Percentiles rank a stretch among this genome's conserved stretches.
These are phyloP conservation scores for Lota lota DNA, from an alignment of 2,113 vertebrate species.

Conservation along the genomic window DNA sequence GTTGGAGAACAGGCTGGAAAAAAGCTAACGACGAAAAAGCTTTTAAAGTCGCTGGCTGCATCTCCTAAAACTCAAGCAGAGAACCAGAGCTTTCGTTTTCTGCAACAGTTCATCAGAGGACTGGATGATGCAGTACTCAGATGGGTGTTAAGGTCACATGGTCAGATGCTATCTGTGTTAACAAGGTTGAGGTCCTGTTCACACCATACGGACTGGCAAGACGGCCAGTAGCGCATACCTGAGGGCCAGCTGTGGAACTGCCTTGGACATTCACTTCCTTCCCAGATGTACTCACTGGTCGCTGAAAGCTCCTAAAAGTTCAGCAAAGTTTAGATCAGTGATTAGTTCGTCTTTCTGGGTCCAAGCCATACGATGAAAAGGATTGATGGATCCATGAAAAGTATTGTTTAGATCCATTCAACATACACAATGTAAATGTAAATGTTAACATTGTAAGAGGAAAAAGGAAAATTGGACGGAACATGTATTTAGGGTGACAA, in stretches of 20 bases:
- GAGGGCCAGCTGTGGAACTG: constrained; percentile 25
- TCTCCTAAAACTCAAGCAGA: constrained; percentile 31
- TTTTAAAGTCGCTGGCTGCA: constrained; percentile 30
- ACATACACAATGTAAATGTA: neutral
- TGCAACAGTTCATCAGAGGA: constrained; percentile 41
- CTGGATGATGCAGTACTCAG: constrained; percentile 26
- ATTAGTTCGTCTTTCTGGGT: constrained; percentile 8
- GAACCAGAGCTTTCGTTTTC: constrained; percentile 31
- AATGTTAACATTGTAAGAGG: neutral
- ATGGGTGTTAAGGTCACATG: constrained; percentile 34
- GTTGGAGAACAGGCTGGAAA: too few species aligned
- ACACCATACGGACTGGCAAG: constrained; percentile 28
- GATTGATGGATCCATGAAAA: neutral
- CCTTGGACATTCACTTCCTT: constrained; percentile 25
- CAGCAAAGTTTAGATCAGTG: constrained; percentile 21
- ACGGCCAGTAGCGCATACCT: constrained; percentile 30
- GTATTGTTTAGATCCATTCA: neutral
- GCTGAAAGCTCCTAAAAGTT: constrained; percentile 16
- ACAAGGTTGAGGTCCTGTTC: constrained; percentile 27
- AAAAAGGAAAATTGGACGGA: neutral
- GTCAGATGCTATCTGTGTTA: constrained; percentile 25
- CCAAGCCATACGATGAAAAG: constrained; percentile 1
- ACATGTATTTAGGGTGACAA: neutral
- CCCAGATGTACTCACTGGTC: constrained; percentile 1
- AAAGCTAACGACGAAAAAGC: constrained; percentile 26